Base-by-base conservation (phyloP, 2,888 invertebrate species). In the Ectemnius cavifrons region DNA sequence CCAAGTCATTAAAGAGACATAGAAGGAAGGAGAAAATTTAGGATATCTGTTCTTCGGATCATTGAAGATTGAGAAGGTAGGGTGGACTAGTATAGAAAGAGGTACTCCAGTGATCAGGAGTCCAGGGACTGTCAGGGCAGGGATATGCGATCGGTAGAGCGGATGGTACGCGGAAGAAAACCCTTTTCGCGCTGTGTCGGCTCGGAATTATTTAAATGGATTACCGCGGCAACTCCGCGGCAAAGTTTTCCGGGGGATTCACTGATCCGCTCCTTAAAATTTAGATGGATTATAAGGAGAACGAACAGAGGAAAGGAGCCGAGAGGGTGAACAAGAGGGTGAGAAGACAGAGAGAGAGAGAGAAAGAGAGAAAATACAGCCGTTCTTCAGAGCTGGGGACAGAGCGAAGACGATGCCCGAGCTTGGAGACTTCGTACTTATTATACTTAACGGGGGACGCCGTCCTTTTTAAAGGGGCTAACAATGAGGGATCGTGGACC, bases 401-500 rank as follows among this genome's bases (percentile, higher is more conserved):
- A 78, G 70, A 71, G 74, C 73, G 68, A 70, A 80, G 73, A 52
- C 52, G 52, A 78, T 62, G 63, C 61, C 71, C 58, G 57, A 71
- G 63, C 73, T 76, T 77, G 73, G 78, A 83, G 87, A 85, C 85
- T 87, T 85, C 82, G 85, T 86, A 86, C 88, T 87, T 88, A 88
- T 87, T 89, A 86, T 87, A 86, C 86, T 88, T 85, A 86, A 87
- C 83, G 82, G 87, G 81, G 84, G 84, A 84, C 86, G 84, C 80
- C 87, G 88, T 88, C 88, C 86, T 86, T 88, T 88, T 52, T 87
- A 85, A 86, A 86, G 87, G 79, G 78, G 85, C 90, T 90, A 91
- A 91, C 90, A 90, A 90, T 90, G 91, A 91, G 89, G 89, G 89
- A 90, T 90, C 86, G 89, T 83, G 82, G 82, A 83, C 82, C 71